Conservation (phyloP, 2,113 vertebrate genomes). For the Chamaetylas fuelleborni region DNA sequence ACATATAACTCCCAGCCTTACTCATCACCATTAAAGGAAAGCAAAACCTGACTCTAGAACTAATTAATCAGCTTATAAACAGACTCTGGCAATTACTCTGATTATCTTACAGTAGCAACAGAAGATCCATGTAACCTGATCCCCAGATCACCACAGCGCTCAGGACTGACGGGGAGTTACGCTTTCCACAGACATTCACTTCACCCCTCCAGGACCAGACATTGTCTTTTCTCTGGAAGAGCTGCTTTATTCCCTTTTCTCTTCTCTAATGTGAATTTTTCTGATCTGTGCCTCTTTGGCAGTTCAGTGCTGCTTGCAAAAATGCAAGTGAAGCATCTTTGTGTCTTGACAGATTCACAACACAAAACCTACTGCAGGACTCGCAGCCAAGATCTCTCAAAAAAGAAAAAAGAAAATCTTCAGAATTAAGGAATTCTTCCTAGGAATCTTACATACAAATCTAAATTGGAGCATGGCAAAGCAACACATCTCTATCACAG, state of each 20-base stretch:
- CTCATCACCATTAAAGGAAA: not conserved
- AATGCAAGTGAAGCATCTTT: not conserved
- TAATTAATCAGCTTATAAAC: constrained; percentile 37
- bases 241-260: not conserved
- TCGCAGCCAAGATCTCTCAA: not conserved
- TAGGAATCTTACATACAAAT: not conserved
- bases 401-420: not conserved
- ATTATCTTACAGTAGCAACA: not conserved
- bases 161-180: not conserved
- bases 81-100: constrained; percentile 4
- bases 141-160: not conserved
- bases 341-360: not conserved
- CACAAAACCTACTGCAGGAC: not conserved
- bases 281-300: not conserved
- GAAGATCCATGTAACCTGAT: not conserved
- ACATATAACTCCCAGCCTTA: not conserved
- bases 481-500: not conserved
- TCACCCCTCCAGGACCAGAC: not conserved
- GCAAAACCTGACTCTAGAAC: not conserved
- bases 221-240: not conserved
- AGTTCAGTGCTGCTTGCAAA: not conserved
- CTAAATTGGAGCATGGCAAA: not conserved
- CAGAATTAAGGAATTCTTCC: not conserved
- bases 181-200: not conserved
- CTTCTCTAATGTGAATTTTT: not conserved